Evolutionary conservation across 1,140 invertebrate genomes (phyloP).

Genomic region (Drosophila sturtevanti): DNA sequence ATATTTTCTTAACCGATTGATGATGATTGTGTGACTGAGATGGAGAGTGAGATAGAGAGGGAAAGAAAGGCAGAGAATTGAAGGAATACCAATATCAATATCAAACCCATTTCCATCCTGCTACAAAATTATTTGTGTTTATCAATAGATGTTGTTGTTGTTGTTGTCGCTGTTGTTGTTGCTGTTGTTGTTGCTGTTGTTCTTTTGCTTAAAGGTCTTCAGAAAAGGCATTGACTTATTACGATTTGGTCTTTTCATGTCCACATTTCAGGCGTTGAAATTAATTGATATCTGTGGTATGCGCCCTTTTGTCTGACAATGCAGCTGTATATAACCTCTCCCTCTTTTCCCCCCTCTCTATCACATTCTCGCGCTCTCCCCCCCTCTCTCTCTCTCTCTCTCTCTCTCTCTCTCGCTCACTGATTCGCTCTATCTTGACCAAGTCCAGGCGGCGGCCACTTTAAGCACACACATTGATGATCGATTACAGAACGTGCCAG

Average conservation of each 20-base stretch:
- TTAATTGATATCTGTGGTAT: slow-evolving; percentile 81
- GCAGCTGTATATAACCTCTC: slow-evolving; percentile 6
- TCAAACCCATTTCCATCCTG: slow-evolving; percentile 52
- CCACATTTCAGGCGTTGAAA: slow-evolving; percentile 56
- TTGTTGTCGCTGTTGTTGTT: background rate
- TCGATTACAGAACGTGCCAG: slow-evolving; percentile 77
- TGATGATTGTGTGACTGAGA: slow-evolving; percentile 73
- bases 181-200: background rate
- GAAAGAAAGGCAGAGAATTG: background rate
- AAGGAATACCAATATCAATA: slow-evolving; percentile 10
- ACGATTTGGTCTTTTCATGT: slow-evolving; percentile 80
- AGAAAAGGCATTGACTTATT: slow-evolving; percentile 75
- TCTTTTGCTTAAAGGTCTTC: slow-evolving; percentile 23
- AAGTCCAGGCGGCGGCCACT: slow-evolving; percentile 57
- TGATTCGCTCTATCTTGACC: slow-evolving; percentile 4
- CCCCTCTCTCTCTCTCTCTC: slow-evolving; percentile 16
- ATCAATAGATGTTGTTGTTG: slow-evolving; percentile 61
- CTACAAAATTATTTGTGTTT: slow-evolving; percentile 77
- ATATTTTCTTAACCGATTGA: slow-evolving; percentile 82
- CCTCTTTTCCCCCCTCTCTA: background rate
- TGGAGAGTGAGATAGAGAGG: slow-evolving; percentile 4
- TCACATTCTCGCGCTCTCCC: slow-evolving; percentile 11
- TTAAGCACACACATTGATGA: slow-evolving; percentile 62
- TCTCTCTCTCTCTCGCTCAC: slow-evolving; percentile 15
- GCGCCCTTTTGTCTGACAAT: slow-evolving; percentile 66